A percentile compares a stretch with the other conserved stretches of the same genome.
phyloP scores from a whole-genome alignment of 2,888 invertebrate species.

The Thumatha senex region DNA sequence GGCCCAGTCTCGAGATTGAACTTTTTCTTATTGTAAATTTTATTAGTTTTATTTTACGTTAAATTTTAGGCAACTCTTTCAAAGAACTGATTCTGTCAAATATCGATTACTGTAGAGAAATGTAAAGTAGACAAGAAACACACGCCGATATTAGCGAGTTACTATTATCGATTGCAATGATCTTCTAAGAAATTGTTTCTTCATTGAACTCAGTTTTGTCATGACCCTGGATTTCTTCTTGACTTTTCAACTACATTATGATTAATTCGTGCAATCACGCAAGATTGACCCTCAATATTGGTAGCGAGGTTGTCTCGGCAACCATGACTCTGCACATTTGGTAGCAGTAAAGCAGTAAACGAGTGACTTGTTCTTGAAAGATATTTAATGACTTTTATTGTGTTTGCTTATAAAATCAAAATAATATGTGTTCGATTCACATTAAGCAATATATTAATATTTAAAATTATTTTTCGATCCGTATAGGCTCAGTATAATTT shows the following conservation, averaged over 20 bases:
- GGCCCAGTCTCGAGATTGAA: too few species aligned
- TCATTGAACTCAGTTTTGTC: not conserved
- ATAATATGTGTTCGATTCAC: not conserved
- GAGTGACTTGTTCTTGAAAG: conserved; percentile 8
- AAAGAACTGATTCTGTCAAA: too few species aligned
- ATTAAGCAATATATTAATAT: not conserved
- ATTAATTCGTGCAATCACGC: conserved; percentile 23
- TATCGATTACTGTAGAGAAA: too few species aligned
- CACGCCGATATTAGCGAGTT: too few species aligned
- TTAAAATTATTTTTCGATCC: too few species aligned
- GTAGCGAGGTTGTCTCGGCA: conserved; percentile 34
- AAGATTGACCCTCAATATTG: conserved; percentile 23
- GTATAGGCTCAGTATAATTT: too few species aligned
- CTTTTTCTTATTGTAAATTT: too few species aligned
- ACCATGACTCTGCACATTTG: conserved; percentile 27
- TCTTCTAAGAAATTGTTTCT: too few species aligned
- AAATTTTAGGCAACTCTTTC: too few species aligned
- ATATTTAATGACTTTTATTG: not conserved
- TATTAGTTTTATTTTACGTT: too few species aligned
- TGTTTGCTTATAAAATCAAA: not conserved
- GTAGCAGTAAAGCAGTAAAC: conserved; percentile 4
- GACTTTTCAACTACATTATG: conserved; percentile 14
- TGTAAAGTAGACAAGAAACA: too few species aligned
- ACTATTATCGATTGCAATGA: too few species aligned
- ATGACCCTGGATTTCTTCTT: not conserved